Conservation (phyloP, 2,888 invertebrate genomes). For the Dynastes maya region DNA sequence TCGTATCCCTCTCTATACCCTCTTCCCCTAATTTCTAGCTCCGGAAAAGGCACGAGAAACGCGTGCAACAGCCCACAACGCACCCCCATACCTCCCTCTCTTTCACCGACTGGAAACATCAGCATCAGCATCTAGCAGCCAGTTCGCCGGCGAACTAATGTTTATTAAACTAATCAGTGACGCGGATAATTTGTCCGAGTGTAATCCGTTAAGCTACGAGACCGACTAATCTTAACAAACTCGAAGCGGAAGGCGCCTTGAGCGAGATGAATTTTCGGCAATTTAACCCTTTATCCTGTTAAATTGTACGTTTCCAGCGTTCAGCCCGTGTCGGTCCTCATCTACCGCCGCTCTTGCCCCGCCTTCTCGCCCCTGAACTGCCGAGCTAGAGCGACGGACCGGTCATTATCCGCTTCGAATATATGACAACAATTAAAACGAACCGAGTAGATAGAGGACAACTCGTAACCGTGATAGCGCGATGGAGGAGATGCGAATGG, state of each 20-base stretch:
- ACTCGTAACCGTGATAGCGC: not conserved
- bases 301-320: slow-evolving; percentile 55
- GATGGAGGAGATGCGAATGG: not conserved
- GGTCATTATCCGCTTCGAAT: slow-evolving; percentile 57
- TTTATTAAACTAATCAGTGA: slow-evolving; percentile 69
- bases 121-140: not conserved
- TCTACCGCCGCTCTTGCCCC: not conserved
- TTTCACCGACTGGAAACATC: not conserved
- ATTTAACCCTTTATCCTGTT: slow-evolving; percentile 62
- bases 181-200: slow-evolving; percentile 68
- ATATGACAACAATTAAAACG: slow-evolving; percentile 55
- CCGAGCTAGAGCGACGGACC: slow-evolving; percentile 27
- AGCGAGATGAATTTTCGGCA: slow-evolving; percentile 67
- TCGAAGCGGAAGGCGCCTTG: slow-evolving; percentile 61
- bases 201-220: slow-evolving; percentile 65
- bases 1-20: too few relatives aligned
- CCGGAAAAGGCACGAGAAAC: too few relatives aligned
- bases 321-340: slow-evolving; percentile 16
- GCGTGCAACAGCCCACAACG: too few relatives aligned
- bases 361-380: not conserved
- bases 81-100: too few relatives aligned
- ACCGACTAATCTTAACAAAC: slow-evolving; percentile 69
- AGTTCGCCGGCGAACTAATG: slow-evolving; percentile 64
- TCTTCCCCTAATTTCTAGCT: too few relatives aligned
- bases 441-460: not conserved